These are phyloP conservation scores for Himantopus leucocephalus DNA, from an alignment of 2,113 vertebrate species.

Conservation along the genomic window DNA sequence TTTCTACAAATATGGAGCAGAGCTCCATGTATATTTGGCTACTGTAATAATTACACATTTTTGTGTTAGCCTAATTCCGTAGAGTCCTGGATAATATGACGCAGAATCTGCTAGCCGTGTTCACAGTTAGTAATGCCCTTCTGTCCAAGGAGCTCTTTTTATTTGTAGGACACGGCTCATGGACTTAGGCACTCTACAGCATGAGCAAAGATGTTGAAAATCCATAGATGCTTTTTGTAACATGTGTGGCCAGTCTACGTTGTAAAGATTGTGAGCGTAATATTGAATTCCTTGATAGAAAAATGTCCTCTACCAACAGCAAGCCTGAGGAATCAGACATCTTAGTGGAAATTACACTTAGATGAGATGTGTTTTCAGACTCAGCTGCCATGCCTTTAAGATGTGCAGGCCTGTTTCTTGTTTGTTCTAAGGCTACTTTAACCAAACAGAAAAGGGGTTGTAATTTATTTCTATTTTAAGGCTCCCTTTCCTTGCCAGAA, in stretches of 20 bases:
- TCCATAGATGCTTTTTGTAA: background rate
- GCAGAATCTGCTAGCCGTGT: background rate
- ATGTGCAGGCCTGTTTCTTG: background rate
- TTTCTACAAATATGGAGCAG: background rate
- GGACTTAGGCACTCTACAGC: background rate
- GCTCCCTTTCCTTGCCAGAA: background rate
- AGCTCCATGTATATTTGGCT: background rate
- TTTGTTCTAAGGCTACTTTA: constrained; percentile 10
- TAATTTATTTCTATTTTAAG: constrained; percentile 30
- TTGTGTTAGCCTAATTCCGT: background rate
- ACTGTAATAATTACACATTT: background rate
- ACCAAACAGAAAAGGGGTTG: background rate
- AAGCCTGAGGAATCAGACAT: background rate
- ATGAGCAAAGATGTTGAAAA: background rate
- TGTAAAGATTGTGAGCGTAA: background rate
- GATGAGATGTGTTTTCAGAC: background rate
- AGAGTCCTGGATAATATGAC: background rate
- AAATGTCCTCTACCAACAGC: background rate
- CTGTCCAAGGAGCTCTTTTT: background rate
- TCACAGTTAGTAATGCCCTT: background rate
- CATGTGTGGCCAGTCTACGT: rapidly evolving
- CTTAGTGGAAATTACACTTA: background rate
- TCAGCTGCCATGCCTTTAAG: constrained; percentile 10
- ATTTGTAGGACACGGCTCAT: background rate
- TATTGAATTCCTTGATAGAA: background rate